phyloP scores from a whole-genome alignment of 2,797 vertebrate species.

The Gastrophryne carolinensis region DNA sequence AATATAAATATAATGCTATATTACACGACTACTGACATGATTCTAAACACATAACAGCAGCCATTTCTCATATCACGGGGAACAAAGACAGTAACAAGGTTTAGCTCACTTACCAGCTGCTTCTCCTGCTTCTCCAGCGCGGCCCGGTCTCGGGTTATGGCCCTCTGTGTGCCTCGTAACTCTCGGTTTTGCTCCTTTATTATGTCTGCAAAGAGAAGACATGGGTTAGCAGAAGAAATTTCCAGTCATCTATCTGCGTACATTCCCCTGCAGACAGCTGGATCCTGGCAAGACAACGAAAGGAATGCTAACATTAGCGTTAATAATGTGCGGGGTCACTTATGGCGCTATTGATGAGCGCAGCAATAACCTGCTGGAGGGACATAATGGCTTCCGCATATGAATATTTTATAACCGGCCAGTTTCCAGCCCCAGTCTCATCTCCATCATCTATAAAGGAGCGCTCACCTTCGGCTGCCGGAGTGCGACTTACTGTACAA shows the following conservation, averaged over 20 bases:
- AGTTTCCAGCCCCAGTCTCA: background rate
- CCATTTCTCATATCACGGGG: too few relatives aligned
- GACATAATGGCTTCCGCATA: background rate
- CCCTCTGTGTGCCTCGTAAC: slow-evolving; percentile 91
- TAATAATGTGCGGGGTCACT: background rate
- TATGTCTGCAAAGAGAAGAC: slow-evolving; percentile 74
- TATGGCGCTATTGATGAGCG: background rate
- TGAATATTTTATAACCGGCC: slow-evolving; percentile 39
- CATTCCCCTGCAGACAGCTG: background rate
- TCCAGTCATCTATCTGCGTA: background rate
- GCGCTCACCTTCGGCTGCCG: background rate
- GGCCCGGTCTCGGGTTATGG: slow-evolving; percentile 90
- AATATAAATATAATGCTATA: too few relatives aligned
- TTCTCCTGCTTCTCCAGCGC: slow-evolving; percentile 95
- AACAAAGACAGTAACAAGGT: background rate
- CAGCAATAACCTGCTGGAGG: background rate
- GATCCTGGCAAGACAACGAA: background rate
- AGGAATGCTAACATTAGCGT: background rate
- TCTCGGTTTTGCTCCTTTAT: slow-evolving; percentile 95
- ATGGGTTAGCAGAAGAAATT: slow-evolving; percentile 13
- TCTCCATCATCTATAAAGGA: background rate
- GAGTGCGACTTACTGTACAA: too few relatives aligned
- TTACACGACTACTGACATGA: too few relatives aligned
- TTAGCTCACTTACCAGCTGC: slow-evolving; percentile 83
- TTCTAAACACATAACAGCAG: too few relatives aligned